A percentile compares a stretch with the other conserved stretches of the same genome.
phyloP scores from a whole-genome alignment of 1,140 invertebrate species.

The Drosophila jambulina region DNA sequence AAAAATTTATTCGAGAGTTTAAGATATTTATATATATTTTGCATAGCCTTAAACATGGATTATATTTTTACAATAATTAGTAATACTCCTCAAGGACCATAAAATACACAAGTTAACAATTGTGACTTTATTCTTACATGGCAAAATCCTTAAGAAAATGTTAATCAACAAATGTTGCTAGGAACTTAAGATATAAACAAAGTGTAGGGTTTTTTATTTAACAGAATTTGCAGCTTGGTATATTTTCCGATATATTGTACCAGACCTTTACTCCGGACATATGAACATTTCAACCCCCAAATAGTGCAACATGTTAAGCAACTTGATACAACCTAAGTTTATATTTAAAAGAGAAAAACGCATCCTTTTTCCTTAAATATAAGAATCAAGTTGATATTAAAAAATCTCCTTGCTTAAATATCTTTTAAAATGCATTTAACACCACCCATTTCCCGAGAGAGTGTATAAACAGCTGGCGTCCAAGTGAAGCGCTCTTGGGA shows the following conservation, averaged over 20 bases:
- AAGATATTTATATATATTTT: not conserved
- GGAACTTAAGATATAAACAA: not conserved
- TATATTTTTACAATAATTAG: not conserved
- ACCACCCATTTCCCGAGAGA: not conserved
- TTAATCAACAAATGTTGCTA: not conserved
- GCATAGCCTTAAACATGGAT: not conserved
- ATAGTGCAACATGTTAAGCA: not conserved
- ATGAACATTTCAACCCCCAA: not conserved
- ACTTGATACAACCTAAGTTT: not conserved
- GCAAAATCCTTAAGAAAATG: not conserved
- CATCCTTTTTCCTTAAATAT: not conserved
- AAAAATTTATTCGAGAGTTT: too few relatives aligned
- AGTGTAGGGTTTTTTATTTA: not conserved
- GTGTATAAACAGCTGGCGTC: conserved; percentile 26
- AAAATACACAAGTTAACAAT: not conserved
- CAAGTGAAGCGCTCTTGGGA: conserved; percentile 49
- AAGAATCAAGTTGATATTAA: not conserved
- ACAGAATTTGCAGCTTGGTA: not conserved
- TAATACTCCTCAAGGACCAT: not conserved
- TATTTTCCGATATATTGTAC: not conserved
- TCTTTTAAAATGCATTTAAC: not conserved
- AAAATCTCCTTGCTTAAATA: not conserved
- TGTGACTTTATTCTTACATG: not conserved
- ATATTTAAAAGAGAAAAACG: not conserved
- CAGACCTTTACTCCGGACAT: not conserved